Percentiles rank a stretch among this genome's conserved stretches.
These are phyloP conservation scores for Scopus umbretta DNA, from an alignment of 2,113 vertebrate species.

Conservation along the genomic window DNA sequence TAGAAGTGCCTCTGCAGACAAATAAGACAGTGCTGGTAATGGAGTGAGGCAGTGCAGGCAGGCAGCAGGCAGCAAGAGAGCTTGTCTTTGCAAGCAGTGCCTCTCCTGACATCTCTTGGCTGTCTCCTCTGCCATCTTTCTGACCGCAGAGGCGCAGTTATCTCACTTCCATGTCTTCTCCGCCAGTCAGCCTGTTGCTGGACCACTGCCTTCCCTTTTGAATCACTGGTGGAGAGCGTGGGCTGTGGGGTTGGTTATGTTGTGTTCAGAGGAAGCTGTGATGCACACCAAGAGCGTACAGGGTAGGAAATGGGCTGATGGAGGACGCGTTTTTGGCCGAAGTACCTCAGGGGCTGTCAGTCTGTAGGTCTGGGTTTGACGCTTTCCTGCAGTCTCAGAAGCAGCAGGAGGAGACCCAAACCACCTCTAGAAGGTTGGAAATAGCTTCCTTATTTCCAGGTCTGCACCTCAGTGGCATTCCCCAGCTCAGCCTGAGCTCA, in stretches of 20 bases:
- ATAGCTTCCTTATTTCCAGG: neutral
- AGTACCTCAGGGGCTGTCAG: neutral
- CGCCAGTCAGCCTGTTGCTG: neutral
- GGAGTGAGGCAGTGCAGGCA: neutral
- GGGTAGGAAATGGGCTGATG: neutral
- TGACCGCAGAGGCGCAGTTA: neutral
- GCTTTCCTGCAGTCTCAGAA: neutral
- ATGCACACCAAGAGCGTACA: rapidly evolving
- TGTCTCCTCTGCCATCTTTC: neutral
- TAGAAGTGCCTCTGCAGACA: neutral
- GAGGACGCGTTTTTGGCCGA: neutral
- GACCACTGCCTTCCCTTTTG: neutral
- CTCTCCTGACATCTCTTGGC: neutral
- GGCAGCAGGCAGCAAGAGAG: neutral
- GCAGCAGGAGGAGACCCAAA: neutral
- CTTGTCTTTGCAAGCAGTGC: neutral
- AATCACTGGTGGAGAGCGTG: rapidly evolving
- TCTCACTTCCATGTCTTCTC: neutral
- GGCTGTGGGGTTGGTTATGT: neutral
- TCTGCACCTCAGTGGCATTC: neutral
- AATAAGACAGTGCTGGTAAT: neutral
- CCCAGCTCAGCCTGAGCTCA: neutral
- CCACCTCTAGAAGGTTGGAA: neutral
- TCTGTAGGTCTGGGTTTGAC: neutral
- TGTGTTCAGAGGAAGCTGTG: neutral